Conservation (phyloP, 2,113 vertebrate genomes). For the Grallaria varia region DNA sequence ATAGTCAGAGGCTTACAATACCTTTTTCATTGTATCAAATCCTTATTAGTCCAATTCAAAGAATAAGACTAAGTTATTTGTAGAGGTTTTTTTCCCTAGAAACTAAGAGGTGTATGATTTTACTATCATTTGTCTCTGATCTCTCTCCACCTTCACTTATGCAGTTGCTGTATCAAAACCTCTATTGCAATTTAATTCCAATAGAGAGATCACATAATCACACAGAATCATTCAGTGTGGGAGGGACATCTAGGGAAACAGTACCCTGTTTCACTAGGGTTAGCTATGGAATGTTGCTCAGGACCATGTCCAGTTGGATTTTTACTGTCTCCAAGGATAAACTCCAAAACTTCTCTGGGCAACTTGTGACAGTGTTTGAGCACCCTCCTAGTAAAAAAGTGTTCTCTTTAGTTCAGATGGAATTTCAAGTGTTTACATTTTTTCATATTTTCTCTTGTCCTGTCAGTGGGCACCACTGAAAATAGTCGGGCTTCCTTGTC, state of each 20-base stretch:
- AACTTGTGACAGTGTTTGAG: neutral
- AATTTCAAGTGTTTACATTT: neutral
- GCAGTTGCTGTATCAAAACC: neutral
- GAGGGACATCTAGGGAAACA: neutral
- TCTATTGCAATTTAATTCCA: neutral
- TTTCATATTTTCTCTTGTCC: neutral
- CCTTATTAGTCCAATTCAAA: neutral
- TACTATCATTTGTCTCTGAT: neutral
- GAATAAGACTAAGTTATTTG: neutral
- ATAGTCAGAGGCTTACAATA: neutral
- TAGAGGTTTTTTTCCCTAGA: accelerated
- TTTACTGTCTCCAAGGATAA: neutral
- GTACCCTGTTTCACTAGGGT: neutral
- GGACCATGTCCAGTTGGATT: neutral
- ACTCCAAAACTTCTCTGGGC: neutral
- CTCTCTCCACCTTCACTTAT: neutral
- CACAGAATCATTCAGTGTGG: neutral
- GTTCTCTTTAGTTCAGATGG: neutral
- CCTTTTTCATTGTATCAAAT: neutral
- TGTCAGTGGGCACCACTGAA: neutral
- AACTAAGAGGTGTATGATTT: neutral
- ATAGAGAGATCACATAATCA: neutral
- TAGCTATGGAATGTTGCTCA: neutral
- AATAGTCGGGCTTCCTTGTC: neutral
- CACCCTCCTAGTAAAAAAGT: neutral